Conservation (phyloP, 2,888 invertebrate genomes). For the Ectemnius lituratus region DNA sequence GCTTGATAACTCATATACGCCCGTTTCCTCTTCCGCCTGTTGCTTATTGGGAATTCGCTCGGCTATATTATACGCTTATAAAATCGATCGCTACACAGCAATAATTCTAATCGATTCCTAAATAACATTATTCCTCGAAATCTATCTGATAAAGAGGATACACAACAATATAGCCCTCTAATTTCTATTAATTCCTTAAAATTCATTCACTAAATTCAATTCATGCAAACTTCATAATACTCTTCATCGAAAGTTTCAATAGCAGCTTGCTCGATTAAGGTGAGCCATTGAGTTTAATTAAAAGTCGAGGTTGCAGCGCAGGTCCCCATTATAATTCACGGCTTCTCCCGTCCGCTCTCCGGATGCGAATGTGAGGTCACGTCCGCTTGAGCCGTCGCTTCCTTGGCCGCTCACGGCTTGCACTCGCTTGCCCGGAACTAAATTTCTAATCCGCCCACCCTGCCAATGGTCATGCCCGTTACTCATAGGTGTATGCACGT, state of each 20-base stretch:
- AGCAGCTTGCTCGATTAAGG: no score
- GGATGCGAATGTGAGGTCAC: conserved; percentile 73
- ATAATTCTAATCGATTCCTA: no score
- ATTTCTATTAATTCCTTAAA: background rate
- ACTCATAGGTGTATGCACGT: conserved; percentile 24
- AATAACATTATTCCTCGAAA: no score
- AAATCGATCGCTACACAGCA: conserved; percentile 12
- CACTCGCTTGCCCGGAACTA: conserved; percentile 39
- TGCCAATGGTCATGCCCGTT: conserved; percentile 57
- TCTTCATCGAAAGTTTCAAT: background rate
- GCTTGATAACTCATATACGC: background rate
- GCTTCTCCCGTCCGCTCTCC: conserved; percentile 72
- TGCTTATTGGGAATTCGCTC: conserved; percentile 20
- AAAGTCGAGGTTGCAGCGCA: conserved; percentile 54
- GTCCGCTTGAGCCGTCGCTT: conserved; percentile 69
- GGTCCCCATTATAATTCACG: conserved; percentile 68
- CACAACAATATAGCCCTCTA: conserved; percentile 51
- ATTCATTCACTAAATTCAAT: background rate
- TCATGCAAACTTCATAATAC: background rate
- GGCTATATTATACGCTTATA: conserved; percentile 12
- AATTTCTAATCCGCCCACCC: conserved; percentile 55
- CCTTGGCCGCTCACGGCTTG: conserved; percentile 72
- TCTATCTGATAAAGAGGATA: conserved; percentile 51
- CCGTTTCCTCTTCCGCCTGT: conserved; percentile 36
- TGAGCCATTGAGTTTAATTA: conserved; percentile 5